Percentiles rank a stretch among this genome's conserved stretches.
phyloP scores from a whole-genome alignment of 2,888 invertebrate species.

The Tridacna crocea region DNA sequence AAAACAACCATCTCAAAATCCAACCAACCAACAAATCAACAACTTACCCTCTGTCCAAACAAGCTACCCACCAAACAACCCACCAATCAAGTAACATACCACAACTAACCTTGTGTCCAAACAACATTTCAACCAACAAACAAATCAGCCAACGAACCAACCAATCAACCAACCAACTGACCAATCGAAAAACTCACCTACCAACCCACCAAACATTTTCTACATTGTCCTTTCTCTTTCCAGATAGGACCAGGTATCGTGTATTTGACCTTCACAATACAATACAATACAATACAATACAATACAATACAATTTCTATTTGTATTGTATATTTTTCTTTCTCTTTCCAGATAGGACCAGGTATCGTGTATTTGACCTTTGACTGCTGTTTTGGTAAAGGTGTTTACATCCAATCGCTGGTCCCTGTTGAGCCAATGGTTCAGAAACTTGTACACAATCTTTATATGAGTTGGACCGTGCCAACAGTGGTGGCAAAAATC shows the following conservation, averaged over 20 bases:
- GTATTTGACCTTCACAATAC: conserved; percentile 86
- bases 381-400: conserved; percentile 86
- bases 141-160: not conserved
- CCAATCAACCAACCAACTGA: not conserved
- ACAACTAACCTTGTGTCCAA: too few relatives aligned
- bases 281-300: too few relatives aligned
- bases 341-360: conserved; percentile 85
- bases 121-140: too few relatives aligned
- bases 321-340: not conserved
- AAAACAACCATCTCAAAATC: not conserved
- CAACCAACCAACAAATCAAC: not conserved
- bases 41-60: too few relatives aligned
- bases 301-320: too few relatives aligned
- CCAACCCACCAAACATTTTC: not conserved
- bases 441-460: conserved; percentile 92
- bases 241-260: conserved; percentile 89
- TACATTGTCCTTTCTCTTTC: conserved; percentile 17
- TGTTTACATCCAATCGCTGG: conserved; percentile 90
- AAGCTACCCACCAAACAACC: too few relatives aligned
- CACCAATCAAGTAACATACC: too few relatives aligned
- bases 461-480: conserved; percentile 87
- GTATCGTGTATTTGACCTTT: conserved; percentile 90
- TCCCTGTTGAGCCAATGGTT: conserved; percentile 90
- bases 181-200: not conserved
- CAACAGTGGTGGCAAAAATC: conserved; percentile 88